Percentiles rank a stretch among this genome's conserved stretches.
Conservation (phyloP, 2,888 invertebrate genomes). For the Stegana nigrithorax region DNA sequence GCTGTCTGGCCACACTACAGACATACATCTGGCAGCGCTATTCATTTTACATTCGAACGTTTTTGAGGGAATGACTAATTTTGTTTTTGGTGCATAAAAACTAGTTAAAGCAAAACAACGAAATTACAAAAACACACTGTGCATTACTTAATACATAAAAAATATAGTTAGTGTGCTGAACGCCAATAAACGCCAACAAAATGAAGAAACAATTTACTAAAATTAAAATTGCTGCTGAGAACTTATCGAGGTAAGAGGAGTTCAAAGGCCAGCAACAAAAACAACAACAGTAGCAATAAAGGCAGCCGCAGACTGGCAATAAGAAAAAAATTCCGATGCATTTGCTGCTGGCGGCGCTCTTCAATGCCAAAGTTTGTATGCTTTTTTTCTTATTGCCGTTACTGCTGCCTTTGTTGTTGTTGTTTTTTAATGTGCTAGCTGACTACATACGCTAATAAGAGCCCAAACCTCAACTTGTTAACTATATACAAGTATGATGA, state of each 20-base stretch:
- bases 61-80: conserved; percentile 54
- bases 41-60: conserved; percentile 47
- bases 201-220: conserved; percentile 69
- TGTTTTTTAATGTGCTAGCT: too few species aligned
- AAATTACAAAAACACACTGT: neutral
- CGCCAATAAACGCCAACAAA: too few species aligned
- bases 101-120: conserved; percentile 29
- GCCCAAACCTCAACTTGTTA: too few species aligned
- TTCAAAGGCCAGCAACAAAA: conserved; percentile 46
- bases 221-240: conserved; percentile 69
- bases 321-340: conserved; percentile 34
- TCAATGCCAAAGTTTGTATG: conserved; percentile 17
- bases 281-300: conserved; percentile 19
- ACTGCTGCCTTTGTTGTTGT: conserved; percentile 13
- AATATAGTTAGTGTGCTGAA: too few species aligned
- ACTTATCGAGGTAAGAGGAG: conserved; percentile 64
- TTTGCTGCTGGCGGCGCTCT: neutral
- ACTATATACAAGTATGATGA: too few species aligned
- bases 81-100: conserved; percentile 44
- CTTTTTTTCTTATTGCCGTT: conserved; percentile 2
- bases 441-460: too few species aligned
- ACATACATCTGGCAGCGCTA: neutral
- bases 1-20: neutral
- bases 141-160: conserved; percentile 31
- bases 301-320: conserved; percentile 21